Base-by-base conservation (phyloP, 1,140 invertebrate genomes). In the Scaptodrosophila lebanonensis region DNA sequence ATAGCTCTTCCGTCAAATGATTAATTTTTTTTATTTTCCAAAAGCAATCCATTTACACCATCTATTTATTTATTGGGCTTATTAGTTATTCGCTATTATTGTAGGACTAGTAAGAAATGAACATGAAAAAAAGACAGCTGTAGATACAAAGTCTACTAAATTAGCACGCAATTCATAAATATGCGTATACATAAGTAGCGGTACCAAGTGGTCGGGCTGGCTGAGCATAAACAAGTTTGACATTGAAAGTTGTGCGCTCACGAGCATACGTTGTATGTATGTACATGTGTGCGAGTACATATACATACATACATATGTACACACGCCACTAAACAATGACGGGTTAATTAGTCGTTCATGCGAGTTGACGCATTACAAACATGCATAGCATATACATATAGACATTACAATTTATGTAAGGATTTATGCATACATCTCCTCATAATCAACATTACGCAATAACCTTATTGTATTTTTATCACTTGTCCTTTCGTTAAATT, bases 201-300 rank as follows among this genome's bases (percentile, higher is more conserved):
- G 57, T 15, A 49, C 33, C 16, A 6, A 18, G 8, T 18, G 7
- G 49, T 47, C 39, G 7, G 22, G 15, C 35, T 60, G 12, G 48
- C 58, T 45, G 57, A 47, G 53, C 25, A 20, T 13, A 54, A 42
- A 62, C 50, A 65, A 43, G 33, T 62, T 54, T 83, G 75, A 83
- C 75, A 82, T 82, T 82, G 77, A 82, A 69, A 64, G 59, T 56
- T 13, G 35, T 72, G 40, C 62, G 56, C 32, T 43, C n/a, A 50
- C 18, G n/a, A 11, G 27, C 39, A 44, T 27, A 38, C 29, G 25
- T 25, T 13, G 33, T 36, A 13, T 12, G 6, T 36, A 36, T 27
- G 35, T 18, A 49, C n/a, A 27, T n/a, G 18, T 12, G 12, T 11
- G 30, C 36, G n/a, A 20, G 6, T 33, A 12, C 20, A 15, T 20